Conservation (phyloP, 2,888 invertebrate genomes). For the Torymus tubicola region DNA sequence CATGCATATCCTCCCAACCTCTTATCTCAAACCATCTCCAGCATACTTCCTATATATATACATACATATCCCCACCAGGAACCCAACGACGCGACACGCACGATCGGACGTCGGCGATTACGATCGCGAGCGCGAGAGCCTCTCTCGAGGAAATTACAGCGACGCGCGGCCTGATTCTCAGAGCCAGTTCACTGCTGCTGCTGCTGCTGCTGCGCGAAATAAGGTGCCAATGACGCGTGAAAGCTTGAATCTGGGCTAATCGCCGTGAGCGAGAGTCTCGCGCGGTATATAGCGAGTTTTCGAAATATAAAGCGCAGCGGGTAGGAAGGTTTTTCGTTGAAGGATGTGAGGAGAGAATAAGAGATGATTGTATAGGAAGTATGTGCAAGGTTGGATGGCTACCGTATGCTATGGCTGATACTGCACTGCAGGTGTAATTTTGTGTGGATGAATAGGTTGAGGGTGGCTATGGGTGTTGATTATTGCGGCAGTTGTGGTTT, state of each 20-base stretch:
- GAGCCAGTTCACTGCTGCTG: background rate
- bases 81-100: slow-evolving; percentile 18
- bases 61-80: too few relatives aligned
- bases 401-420: too few relatives aligned
- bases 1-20: too few relatives aligned
- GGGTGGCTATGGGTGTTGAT: too few relatives aligned
- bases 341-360: too few relatives aligned
- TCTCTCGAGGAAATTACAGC: slow-evolving; percentile 36
- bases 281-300: background rate
- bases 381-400: too few relatives aligned
- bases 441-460: too few relatives aligned
- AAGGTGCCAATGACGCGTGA: slow-evolving; percentile 56
- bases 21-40: too few relatives aligned
- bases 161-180: slow-evolving; percentile 35
- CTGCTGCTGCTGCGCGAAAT: slow-evolving; percentile 4
- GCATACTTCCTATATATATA: too few relatives aligned
- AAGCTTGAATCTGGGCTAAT: slow-evolving; percentile 50
- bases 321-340: background rate
- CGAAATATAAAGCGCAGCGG: background rate
- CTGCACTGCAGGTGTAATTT: too few relatives aligned
- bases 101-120: slow-evolving; percentile 24
- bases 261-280: slow-evolving; percentile 1
- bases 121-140: slow-evolving; percentile 12
- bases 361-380: too few relatives aligned
- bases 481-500: too few relatives aligned